Evolutionary conservation across 2,888 invertebrate species (phyloP), one percentile per base, ranked within the genome.

Genomic region (Drosophila histrio): DNA sequence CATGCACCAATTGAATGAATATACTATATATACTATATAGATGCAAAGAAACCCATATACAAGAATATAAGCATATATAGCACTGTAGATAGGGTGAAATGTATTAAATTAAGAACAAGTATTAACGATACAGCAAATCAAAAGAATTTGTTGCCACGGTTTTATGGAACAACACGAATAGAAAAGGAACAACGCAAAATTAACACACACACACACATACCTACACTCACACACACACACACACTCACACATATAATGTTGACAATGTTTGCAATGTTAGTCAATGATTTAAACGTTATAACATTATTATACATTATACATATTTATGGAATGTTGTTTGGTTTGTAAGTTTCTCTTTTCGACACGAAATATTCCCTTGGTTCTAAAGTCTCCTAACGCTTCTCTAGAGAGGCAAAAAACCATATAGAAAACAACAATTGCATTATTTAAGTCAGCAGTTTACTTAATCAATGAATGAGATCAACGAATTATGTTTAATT

Each of bases 71-170:
- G 30, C 64, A 77, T 56, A 63, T 69, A 76, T 72, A 76, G 85
- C 72, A 88, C 83, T 89, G 86, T 85, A 85, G 84, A 89, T 85
- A 85, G 84, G 84, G 70, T 66, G 77, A 80, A 77, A 71, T 84
- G 74, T 84, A 77, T 84, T 59, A 80, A 58, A 72, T 65, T 60
- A 73, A 77, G 53, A 69, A 64, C 61, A 72, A 77, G 61, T 54
- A 38, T 54, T 39, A 38, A 36, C 19, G 26, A 34, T 24, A 43
- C 67, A 54, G 38, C 79, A 74, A 73, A 61, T 57, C 46, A 41
- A 52, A 47, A 13, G 22, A 54, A 79, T 71, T 79, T 75, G 69
- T 66, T 85, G 74, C 57, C 36, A 79, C 54, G 68, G 71, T 82
- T 87, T 73, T 61, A 68, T 67, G 73, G 81, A 83, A 77, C 81